Percentiles rank a stretch among this genome's conserved stretches.
These are phyloP conservation scores for Piscicola geometra DNA, from an alignment of 2,888 invertebrate species.

Conservation along the genomic window DNA sequence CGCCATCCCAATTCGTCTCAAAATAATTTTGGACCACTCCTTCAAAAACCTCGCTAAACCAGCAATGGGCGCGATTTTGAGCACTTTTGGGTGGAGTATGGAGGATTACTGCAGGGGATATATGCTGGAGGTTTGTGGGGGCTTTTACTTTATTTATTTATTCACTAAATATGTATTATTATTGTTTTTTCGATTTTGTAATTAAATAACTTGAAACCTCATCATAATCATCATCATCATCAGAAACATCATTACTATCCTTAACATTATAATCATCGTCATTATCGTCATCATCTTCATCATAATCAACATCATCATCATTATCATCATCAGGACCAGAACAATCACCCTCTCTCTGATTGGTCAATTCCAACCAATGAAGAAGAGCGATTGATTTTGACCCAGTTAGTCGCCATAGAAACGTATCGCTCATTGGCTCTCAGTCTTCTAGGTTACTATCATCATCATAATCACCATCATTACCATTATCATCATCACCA, in stretches of 20 bases:
- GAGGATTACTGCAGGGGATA: conserved; percentile 37
- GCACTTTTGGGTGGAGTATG: conserved; percentile 34
- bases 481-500: no score
- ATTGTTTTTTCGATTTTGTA: no score
- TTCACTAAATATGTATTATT: no score
- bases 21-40: not conserved
- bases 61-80: conserved; percentile 20
- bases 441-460: not conserved
- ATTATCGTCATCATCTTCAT: no score
- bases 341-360: conserved; percentile 76
- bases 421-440: conserved; percentile 5
- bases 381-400: conserved; percentile 82
- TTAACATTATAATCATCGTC: no score
- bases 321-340: conserved; percentile 55
- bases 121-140: conserved; percentile 31
- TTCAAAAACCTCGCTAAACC: not conserved
- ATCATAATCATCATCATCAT: no score
- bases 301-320: no score
- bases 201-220: no score
- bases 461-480: not conserved
- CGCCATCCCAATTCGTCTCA: not conserved
- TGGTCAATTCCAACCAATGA: conserved; percentile 81
- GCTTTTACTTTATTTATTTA: no score
- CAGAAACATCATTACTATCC: no score
- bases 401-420: conserved; percentile 68